Percentiles rank a stretch among this genome's conserved stretches.
Conservation (phyloP, 2,888 invertebrate genomes). For the Carterocephalus palaemon region DNA sequence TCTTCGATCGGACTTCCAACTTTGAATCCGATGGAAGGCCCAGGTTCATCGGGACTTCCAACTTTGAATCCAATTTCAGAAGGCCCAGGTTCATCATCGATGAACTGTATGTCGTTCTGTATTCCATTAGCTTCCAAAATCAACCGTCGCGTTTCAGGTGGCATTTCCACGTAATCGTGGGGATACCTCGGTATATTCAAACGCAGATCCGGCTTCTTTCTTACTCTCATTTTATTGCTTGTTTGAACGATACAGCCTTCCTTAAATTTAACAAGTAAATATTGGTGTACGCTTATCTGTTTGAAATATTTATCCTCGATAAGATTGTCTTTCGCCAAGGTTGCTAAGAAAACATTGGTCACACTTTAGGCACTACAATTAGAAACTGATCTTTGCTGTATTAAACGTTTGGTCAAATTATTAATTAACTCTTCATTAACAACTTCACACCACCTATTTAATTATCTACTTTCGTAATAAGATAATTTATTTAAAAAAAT, state of each 20-base stretch:
- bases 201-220: constrained; percentile 64
- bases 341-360: constrained; percentile 9
- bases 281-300: constrained; percentile 19
- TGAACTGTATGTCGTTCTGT: constrained; percentile 41
- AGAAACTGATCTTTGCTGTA: too few relatives aligned
- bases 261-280: constrained; percentile 19
- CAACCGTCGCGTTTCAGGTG: constrained; percentile 45
- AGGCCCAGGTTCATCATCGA: constrained; percentile 40
- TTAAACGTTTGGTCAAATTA: too few relatives aligned
- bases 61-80: constrained; percentile 13
- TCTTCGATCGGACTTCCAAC: constrained; percentile 9
- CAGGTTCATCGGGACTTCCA: constrained; percentile 12
- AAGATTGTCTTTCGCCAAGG: constrained; percentile 22
- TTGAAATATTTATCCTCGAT: constrained; percentile 19
- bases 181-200: constrained; percentile 59
- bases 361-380: constrained; percentile 9
- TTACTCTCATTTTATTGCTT: constrained; percentile 43
- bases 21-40: neutral
- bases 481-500: too few relatives aligned
- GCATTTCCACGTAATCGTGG: constrained; percentile 68
- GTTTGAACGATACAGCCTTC: neutral
- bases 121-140: constrained; percentile 44
- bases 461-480: too few relatives aligned
- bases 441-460: too few relatives aligned
- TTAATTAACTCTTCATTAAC: too few relatives aligned